Evolutionary conservation across 2,113 vertebrate genomes (phyloP).

Genomic region (Podarcis raffonei): DNA sequence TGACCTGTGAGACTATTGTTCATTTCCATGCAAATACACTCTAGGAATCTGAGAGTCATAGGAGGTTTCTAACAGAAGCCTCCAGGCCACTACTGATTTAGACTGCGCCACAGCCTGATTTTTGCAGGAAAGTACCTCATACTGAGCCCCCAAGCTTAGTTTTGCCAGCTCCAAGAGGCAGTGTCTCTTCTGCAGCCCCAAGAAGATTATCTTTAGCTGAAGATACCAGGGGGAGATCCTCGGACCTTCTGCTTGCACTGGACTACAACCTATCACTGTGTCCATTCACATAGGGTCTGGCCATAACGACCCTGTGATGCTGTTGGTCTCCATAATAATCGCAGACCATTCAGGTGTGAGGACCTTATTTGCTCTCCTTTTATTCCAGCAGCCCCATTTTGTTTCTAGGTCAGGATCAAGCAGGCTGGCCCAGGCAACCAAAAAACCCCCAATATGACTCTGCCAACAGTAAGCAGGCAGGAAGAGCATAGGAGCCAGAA

Average conservation of each 20-base stretch:
- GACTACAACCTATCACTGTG: background rate
- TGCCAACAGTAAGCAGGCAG: background rate
- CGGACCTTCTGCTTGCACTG: background rate
- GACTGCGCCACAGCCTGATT: background rate
- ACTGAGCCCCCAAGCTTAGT: background rate
- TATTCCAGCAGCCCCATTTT: background rate
- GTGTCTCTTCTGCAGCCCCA: background rate
- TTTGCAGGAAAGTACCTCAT: background rate
- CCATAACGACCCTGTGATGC: background rate
- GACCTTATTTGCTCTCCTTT: background rate
- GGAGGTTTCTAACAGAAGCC: background rate
- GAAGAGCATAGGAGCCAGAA: too few relatives aligned
- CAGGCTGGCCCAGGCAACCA: background rate
- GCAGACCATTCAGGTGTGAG: background rate
- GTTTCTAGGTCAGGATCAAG: background rate
- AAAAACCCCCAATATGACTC: background rate
- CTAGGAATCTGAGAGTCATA: background rate
- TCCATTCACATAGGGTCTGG: background rate
- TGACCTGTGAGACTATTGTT: background rate
- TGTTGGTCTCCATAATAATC: background rate
- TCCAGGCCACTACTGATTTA: background rate
- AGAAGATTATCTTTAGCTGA: background rate
- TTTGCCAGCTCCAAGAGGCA: background rate
- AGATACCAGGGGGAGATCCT: background rate
- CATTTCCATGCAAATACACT: background rate